Evolutionary conservation across 2,888 invertebrate genomes (phyloP), one percentile per base, ranked within the genome.

Genomic region (Didymodactylos carnosus): DNA sequence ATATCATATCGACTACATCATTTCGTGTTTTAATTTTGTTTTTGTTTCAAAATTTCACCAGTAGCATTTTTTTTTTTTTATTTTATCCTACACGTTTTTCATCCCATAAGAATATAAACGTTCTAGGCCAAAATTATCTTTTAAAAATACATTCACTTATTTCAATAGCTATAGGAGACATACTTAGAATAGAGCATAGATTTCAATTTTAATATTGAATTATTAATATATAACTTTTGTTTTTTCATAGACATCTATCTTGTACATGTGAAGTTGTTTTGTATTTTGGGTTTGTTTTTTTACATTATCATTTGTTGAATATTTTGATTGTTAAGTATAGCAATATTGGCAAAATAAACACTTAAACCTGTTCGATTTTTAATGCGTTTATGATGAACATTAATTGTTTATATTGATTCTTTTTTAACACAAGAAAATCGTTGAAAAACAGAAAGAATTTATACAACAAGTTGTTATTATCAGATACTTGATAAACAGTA

Each of bases 191-290:
- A n/a, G n/a, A 85, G 97, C 95, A 77, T 91, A 87, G 76, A 98
- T 95, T 85, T 98, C 98, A 79, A n/a, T n/a, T 90, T 89, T 82
- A 90, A 90, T 0, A 92, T 92, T 19, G 98, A 98, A 83, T 94
- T 94, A 79, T 95, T 94, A 0, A 97, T 90, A n/a, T n/a, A n/a
- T n/a, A n/a, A 82, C 92, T 92, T 86, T 86, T 78, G 69, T 27
- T 3, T 53, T 53, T 53, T 27, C 35, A 29, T n/a, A 62, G 16
- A n/a, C 35, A 35, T n/a, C 35, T 29, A 2, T n/a, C 62, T 62
- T 62, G 62, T 62, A n/a, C 62, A 10, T 35, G 62, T n/a, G 35
- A n/a, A n/a, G n/a, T n/a, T n/a, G n/a, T n/a, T n/a, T n/a, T n/a
- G n/a, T n/a, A n/a, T n/a, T n/a, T n/a, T n/a, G n/a, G n/a, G n/a